Conservation (phyloP, 2,797 vertebrate species). For the Acipenser transmontanus region DNA sequence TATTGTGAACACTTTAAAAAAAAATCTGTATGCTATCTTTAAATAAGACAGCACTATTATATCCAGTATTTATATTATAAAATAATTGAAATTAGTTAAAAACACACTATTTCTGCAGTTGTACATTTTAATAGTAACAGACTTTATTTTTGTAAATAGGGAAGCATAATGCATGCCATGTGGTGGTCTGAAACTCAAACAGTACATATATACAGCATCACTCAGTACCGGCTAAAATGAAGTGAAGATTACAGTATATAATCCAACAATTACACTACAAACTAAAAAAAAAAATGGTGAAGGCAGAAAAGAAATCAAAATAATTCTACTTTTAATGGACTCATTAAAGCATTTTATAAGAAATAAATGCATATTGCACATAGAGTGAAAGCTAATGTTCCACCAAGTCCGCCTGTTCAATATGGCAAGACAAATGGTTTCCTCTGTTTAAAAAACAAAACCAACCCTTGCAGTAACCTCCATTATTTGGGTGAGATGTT, state of each 20-base stretch:
- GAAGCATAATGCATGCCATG: conserved; percentile 88
- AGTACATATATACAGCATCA: conserved; percentile 91
- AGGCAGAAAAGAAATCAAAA: conserved; percentile 65
- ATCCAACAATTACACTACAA: conserved; percentile 76
- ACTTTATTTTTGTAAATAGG: conserved; percentile 56
- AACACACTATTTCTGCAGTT: conserved; percentile 82
- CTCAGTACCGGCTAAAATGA: conserved; percentile 99
- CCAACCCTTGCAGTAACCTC: conserved; percentile 27
- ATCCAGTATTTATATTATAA: conserved; percentile 59
- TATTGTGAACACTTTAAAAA: conserved; percentile 73
- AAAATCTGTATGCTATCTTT: conserved; percentile 56
- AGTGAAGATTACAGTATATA: conserved; percentile 84
- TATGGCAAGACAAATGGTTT: conserved; percentile 62
- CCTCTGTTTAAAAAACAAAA: conserved; percentile 55
- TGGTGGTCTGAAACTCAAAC: conserved; percentile 85
- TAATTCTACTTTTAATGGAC: conserved; percentile 71
- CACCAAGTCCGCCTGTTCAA: conserved; percentile 73
- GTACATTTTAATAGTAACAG: conserved; percentile 90
- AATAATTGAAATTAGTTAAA: conserved; percentile 68
- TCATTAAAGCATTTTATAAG: conserved; percentile 82
- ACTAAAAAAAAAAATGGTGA: conserved; percentile 61
- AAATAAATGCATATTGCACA: conserved; percentile 95
- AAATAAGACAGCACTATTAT: conserved; percentile 50
- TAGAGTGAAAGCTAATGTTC: conserved; percentile 90
- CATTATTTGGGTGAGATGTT: conserved; percentile 29